Evolutionary conservation across 2,113 vertebrate species (phyloP), one percentile per base, ranked within the genome.

Genomic region (Colinus virginianus): DNA sequence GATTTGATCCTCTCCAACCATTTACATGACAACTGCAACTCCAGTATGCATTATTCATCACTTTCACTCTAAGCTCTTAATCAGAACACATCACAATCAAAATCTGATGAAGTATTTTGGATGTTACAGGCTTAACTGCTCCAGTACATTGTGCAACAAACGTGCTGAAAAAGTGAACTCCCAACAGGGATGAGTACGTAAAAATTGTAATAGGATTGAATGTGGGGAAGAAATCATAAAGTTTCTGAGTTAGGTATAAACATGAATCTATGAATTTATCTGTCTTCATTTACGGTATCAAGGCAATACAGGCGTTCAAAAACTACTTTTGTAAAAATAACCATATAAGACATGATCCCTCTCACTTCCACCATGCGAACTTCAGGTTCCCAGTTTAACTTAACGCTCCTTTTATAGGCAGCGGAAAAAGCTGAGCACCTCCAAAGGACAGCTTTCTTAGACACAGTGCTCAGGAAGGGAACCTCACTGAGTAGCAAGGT

Each of bases 381-480:
- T 46, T 32, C 67, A 74, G 38, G 28, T 59, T 43, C 30, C 32
- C 46, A 34, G 4, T 63, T 67, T 74, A 70, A 91, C 13, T 23
- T 5, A 23, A 14, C 12, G 4, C 6, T 71, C 15, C 19, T 74
- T 22, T 22, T 19, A 42, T 0, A 79, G 43, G 5, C 21, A 43
- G 58, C 13, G 9, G 34, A 77, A 46, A 83, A 93, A 77, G 45
- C 25, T 15, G 21, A 26, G 40, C 42, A 87, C 38, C 14, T 85
- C 63, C 32, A 68, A 34, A 20, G 23, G 40, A 40, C 16, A 70
- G 11, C 21, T 34, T 75, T 40, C 75, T 58, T 7, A 69, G n/a
- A 56, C 26, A 64, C 80, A 53, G 19, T 74, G 68, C 42, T 85
- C 53, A 87, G 49, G 71, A 94, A 79, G 56, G 56, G 82, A 83